Conservation (phyloP, 2,113 vertebrate species). For the Rhegmatorhina hoffmannsi region DNA sequence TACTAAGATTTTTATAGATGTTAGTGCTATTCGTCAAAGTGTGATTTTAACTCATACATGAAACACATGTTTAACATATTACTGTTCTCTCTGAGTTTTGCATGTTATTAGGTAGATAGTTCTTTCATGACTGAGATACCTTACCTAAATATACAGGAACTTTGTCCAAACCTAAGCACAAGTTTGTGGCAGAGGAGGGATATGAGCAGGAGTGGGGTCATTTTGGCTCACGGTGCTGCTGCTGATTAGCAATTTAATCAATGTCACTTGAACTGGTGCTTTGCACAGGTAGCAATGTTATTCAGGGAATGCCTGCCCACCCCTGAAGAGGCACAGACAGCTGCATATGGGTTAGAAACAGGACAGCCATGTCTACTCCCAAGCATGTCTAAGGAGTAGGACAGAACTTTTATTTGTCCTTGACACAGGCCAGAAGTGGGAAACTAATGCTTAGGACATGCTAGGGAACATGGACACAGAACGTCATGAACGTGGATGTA, state of each 20-base stretch:
- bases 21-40: neutral
- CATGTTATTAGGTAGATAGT: neutral
- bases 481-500: neutral
- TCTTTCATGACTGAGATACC: neutral
- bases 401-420: neutral
- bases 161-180: neutral
- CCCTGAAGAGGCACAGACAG: neutral
- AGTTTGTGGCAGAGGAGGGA: neutral
- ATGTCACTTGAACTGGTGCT: neutral
- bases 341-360: neutral
- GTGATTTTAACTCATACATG: neutral
- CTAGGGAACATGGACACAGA: rapidly evolving
- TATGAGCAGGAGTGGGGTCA: neutral
- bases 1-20: neutral
- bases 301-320: neutral
- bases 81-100: neutral
- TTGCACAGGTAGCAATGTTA: rapidly evolving
- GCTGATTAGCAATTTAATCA: neutral
- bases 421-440: neutral
- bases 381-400: neutral
- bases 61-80: neutral
- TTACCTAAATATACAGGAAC: neutral
- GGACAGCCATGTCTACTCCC: rapidly evolving
- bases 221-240: neutral
- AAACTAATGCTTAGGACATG: rapidly evolving